A percentile compares a stretch with the other conserved stretches of the same genome.
phyloP scores from a whole-genome alignment of 2,888 invertebrate genomes.

The Chaetoderma sp. region DNA sequence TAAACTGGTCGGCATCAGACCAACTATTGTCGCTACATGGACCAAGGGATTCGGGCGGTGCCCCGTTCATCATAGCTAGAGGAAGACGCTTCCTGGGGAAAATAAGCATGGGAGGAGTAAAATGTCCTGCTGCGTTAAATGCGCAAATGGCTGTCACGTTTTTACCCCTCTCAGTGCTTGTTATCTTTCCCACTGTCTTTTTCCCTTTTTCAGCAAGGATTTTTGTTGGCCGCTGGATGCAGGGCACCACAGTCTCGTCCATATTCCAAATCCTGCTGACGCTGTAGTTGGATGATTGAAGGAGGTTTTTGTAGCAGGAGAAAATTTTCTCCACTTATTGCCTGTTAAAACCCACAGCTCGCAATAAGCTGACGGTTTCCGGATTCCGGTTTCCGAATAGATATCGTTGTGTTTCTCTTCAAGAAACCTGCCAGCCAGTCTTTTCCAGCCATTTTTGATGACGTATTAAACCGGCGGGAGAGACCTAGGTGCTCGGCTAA shows the following conservation, averaged over 20 bases:
- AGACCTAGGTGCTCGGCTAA: slow-evolving; percentile 27
- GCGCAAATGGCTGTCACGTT: slow-evolving; percentile 29
- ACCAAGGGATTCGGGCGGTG: slow-evolving; percentile 50
- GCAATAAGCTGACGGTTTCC: slow-evolving; percentile 23
- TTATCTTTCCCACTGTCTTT: neutral
- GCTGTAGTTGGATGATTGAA: neutral
- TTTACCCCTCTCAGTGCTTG: slow-evolving; percentile 33
- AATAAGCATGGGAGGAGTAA: slow-evolving; percentile 33
- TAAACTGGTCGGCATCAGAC: slow-evolving; percentile 54
- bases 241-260: slow-evolving; percentile 32
- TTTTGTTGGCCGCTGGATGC: slow-evolving; percentile 25
- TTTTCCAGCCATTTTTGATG: slow-evolving; percentile 35
- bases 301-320: neutral
- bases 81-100: slow-evolving; percentile 54
- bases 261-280: slow-evolving; percentile 24
- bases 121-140: slow-evolving; percentile 31
- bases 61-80: slow-evolving; percentile 44
- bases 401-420: slow-evolving; percentile 16
- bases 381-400: neutral
- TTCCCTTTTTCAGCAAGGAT: slow-evolving; percentile 24
- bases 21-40: slow-evolving; percentile 40
- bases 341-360: slow-evolving; percentile 35
- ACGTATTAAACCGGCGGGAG: slow-evolving; percentile 22
- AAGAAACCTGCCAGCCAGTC: slow-evolving; percentile 36
- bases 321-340: slow-evolving; percentile 27